Base-by-base conservation (phyloP, 2,113 vertebrate genomes). In the Hyla sarda region DNA sequence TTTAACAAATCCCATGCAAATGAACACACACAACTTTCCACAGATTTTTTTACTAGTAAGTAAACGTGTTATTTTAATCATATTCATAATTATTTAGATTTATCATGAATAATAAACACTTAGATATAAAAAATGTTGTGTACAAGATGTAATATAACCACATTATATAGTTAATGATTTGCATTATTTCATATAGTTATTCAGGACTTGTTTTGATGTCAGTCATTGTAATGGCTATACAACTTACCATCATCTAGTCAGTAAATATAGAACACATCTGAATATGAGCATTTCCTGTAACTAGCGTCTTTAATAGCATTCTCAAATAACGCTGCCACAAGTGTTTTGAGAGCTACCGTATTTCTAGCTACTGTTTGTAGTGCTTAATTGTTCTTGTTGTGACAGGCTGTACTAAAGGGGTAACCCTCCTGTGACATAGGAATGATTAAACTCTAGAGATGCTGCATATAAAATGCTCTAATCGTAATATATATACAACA, bases 321-420 rank as follows among this genome's bases (percentile, higher is more conserved):
- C 62, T 23, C 67, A 11, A 6, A 41, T 41, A 41, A 71, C 19
- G 9, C 19, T 25, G 34, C 67, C 10, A 37, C 8, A 11, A 41
- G 32, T 41, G 62, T 32, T 67, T 67, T 67, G 17, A 71, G 32
- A 71, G 19, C 2, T 3, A 10, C 32, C 19, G 17, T 71, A 37
- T 71, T 71, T 23, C 65, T 71, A 71, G 67, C 67, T 71, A 71
- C 67, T 71, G 67, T 71, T 71, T 71, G 67, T 41, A 71, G 23
- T 47, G 41, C 72, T 74, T 4, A 48, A 25, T 48, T 25, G 37
- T 41, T 74, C 72, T 48, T 48, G 37, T 74, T 45, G 72, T 74
- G 72, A 74, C 72, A 74, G 72, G 72, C 41, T 74, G 72, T 14
- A 74, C 10, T 74, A 23, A 74, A 16, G 37, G 37, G 37, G 37